Evolutionary conservation across 2,888 invertebrate species (phyloP), one percentile per base, ranked within the genome.

Genomic region (Xestia sexstrigata): DNA sequence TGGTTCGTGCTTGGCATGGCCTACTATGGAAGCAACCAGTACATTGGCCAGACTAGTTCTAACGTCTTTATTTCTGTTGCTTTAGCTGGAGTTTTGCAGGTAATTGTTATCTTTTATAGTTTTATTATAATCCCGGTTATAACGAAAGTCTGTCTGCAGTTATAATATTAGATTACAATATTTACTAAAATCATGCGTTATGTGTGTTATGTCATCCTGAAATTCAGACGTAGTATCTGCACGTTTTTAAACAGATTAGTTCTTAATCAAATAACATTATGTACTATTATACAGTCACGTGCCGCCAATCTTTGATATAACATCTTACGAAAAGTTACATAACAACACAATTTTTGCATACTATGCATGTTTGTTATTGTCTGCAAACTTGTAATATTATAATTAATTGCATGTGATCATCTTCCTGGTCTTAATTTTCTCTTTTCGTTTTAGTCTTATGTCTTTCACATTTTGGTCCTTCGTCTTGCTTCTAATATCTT

Each of bases 21-120:
- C 73, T 98, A 98, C 92, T 99, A 98, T 89, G 98, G 98, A 0
- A 97, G 98, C 74, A 97, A 98, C 20, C 98, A 98, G 92, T 98
- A 98, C 91, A 97, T 98, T 69, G 98, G 98, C 0, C 97, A 98
- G 90, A 95, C 98, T 8, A 98, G 97, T n/a, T 98, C 98, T 0
- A 97, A 98, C 89, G 97, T 98, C 63, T 99, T 98, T 91, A 80
- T 98, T 5, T 98, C 98, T 90, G 98, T 98, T 68, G 97, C 98
- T 23, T 92, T 97, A 45, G 97, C 97, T 78, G 97, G 96, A 39
- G 88, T 76, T 1, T 84, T 93, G 67, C 93, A 94, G 89, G 94
- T 94, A 78, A n/a, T 39, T 30, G 26, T 42, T 49, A n/a, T 77
- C 35, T 65, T 63, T 0, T 52, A 42, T 58, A 55, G n/a, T 20